Conservation (phyloP, 2,797 vertebrate genomes). For the Atherinosoma microstoma region DNA sequence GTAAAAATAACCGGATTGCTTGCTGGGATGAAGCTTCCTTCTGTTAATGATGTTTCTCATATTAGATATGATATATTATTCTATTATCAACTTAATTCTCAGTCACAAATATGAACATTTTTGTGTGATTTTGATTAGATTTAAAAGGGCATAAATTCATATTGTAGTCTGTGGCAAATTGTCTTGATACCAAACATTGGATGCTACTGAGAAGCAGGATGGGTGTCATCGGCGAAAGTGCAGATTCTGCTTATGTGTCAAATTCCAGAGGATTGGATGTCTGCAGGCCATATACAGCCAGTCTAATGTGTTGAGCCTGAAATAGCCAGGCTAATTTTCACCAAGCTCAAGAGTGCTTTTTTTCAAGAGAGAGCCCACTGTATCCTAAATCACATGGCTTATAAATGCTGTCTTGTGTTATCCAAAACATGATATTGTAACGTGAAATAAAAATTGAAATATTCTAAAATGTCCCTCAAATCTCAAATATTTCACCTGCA, state of each 20-base stretch:
- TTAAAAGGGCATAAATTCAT: background rate
- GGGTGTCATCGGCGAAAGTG: conserved; percentile 56
- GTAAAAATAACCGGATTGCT: background rate
- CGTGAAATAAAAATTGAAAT: background rate
- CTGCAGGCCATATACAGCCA: conserved; percentile 78
- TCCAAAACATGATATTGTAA: background rate
- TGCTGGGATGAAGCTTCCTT: conserved; percentile 11
- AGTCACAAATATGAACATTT: background rate
- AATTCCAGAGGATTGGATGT: conserved; percentile 83
- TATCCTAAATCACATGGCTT: background rate
- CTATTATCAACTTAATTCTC: background rate
- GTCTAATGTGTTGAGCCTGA: conserved; percentile 76
- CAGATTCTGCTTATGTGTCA: conserved; percentile 75
- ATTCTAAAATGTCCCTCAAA: background rate
- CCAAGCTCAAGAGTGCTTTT: conserved; percentile 30
- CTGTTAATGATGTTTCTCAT: background rate
- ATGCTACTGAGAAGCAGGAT: conserved; percentile 12
- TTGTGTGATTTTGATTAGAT: background rate
- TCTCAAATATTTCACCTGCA: background rate
- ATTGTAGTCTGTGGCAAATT: background rate
- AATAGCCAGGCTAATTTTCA: conserved; percentile 76
- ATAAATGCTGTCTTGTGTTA: background rate
- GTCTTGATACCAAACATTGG: background rate
- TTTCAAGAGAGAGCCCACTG: background rate
- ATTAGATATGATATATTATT: too few species aligned